These are phyloP conservation scores for Seira musarum DNA, from an alignment of 2,888 invertebrate species.

Conservation along the genomic window DNA sequence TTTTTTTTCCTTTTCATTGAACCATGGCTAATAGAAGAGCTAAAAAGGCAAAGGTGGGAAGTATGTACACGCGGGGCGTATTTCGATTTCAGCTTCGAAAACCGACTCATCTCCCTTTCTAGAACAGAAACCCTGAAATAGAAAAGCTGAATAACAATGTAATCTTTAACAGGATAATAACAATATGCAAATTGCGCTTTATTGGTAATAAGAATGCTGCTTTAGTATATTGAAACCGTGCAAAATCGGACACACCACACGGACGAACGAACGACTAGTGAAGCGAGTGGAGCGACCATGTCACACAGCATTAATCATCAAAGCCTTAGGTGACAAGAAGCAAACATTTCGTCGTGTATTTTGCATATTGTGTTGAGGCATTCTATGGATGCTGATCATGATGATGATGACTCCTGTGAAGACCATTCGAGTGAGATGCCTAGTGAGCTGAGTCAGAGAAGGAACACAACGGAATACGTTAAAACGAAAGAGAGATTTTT, in stretches of 20 bases:
- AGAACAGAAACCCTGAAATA: not conserved
- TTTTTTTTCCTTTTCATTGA: not conserved
- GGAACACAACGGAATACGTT: not conserved
- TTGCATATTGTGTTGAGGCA: not conserved
- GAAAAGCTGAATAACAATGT: not conserved
- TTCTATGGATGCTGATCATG: not conserved
- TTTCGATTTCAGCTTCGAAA: not conserved
- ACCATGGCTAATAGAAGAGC: not conserved
- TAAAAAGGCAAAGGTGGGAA: not conserved
- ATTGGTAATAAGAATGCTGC: not conserved
- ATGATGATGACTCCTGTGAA: too few relatives aligned
- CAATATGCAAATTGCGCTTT: not conserved
- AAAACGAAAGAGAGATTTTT: not conserved
- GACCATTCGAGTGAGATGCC: too few relatives aligned
- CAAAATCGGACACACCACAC: conserved; percentile 2
- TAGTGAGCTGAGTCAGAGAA: too few relatives aligned
- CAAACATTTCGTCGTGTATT: not conserved
- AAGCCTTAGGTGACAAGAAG: conserved; percentile 4
- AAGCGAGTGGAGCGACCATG: not conserved
- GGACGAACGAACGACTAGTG: not conserved
- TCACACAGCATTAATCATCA: not conserved
- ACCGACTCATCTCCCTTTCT: too few relatives aligned
- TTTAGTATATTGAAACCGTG: not conserved
- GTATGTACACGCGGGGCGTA: not conserved
- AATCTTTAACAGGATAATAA: not conserved